Conservation (phyloP, 2,888 invertebrate genomes). For the Ormyrus rosae region DNA sequence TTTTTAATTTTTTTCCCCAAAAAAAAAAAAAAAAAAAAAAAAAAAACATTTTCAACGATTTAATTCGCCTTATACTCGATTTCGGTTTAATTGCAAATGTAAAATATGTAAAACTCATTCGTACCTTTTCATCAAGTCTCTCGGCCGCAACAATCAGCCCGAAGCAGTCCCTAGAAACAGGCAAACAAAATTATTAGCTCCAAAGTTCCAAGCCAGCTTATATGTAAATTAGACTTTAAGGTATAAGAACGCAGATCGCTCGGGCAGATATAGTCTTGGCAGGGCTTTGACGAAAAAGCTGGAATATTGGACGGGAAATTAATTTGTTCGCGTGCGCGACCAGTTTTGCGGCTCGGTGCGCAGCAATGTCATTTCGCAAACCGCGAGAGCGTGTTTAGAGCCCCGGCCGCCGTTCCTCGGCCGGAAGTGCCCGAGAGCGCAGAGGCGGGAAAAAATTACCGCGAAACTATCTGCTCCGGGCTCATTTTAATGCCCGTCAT, state of each 20-base stretch:
- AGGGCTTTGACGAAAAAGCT: conserved; percentile 31
- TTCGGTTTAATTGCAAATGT: too few relatives aligned
- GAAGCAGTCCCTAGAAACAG: background rate
- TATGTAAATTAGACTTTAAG: conserved; percentile 11
- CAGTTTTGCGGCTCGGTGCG: conserved; percentile 67
- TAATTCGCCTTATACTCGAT: too few relatives aligned
- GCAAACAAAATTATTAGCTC: background rate
- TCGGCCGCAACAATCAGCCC: too few relatives aligned
- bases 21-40: too few relatives aligned
- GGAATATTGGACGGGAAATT: conserved; percentile 63
- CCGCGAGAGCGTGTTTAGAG: conserved; percentile 43
- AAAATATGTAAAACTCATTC: too few relatives aligned
- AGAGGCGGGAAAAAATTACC: background rate
- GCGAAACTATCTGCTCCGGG: background rate
- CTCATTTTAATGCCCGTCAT: too few relatives aligned
- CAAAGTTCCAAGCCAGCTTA: background rate
- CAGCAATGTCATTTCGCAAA: conserved; percentile 61
- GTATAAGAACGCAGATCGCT: too few relatives aligned
- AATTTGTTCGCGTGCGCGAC: conserved; percentile 66
- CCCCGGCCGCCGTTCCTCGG: conserved; percentile 29
- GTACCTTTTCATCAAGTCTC: too few relatives aligned
- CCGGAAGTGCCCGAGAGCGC: conserved; percentile 28
- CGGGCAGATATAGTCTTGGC: background rate
- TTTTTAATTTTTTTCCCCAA: too few relatives aligned
- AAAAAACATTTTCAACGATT: too few relatives aligned